Percentiles rank a stretch among this genome's conserved stretches.
Conservation (phyloP, 2,888 invertebrate genomes). For the Sinohyriopsis cumingii region DNA sequence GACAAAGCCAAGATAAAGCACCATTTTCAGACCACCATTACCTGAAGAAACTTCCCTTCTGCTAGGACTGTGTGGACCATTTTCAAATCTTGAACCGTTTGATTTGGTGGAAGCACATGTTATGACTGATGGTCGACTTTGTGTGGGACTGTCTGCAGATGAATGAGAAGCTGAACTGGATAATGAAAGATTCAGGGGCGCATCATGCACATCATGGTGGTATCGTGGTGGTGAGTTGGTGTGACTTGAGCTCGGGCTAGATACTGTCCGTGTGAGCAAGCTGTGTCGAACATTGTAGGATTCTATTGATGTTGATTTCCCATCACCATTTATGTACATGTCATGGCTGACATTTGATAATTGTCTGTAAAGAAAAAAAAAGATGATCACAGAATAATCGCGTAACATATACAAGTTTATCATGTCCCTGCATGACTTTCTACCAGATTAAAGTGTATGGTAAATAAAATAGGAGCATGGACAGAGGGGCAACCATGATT, state of each 20-base stretch:
- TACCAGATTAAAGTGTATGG: too few relatives aligned
- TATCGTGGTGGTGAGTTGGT: conserved; percentile 27
- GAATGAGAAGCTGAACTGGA: conserved; percentile 27
- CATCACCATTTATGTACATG: conserved; percentile 37
- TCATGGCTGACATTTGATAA: conserved; percentile 26
- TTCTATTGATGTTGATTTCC: conserved; percentile 23
- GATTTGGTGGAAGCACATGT: conserved; percentile 43
- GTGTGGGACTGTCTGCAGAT: conserved; percentile 35
- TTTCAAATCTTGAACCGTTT: conserved; percentile 26
- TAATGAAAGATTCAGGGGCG: conserved; percentile 58
- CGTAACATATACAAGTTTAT: too few relatives aligned
- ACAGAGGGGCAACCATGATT: too few relatives aligned
- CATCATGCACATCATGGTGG: conserved; percentile 37
- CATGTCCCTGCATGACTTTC: too few relatives aligned
- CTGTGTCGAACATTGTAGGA: conserved; percentile 23
- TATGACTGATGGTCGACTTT: conserved; percentile 57
- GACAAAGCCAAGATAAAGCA: too few relatives aligned
- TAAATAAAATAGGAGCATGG: too few relatives aligned
- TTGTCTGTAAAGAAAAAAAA: conserved; percentile 15
- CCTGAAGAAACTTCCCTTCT: conserved; percentile 31
- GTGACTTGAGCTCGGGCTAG: conserved; percentile 22
- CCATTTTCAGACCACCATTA: background rate
- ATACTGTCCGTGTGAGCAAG: conserved; percentile 13
- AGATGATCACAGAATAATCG: background rate
- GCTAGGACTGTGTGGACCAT: conserved; percentile 36